Evolutionary conservation across 2,113 vertebrate genomes (phyloP), one percentile per base, ranked within the genome.

Genomic region (Lepisosteus oculatus): DNA sequence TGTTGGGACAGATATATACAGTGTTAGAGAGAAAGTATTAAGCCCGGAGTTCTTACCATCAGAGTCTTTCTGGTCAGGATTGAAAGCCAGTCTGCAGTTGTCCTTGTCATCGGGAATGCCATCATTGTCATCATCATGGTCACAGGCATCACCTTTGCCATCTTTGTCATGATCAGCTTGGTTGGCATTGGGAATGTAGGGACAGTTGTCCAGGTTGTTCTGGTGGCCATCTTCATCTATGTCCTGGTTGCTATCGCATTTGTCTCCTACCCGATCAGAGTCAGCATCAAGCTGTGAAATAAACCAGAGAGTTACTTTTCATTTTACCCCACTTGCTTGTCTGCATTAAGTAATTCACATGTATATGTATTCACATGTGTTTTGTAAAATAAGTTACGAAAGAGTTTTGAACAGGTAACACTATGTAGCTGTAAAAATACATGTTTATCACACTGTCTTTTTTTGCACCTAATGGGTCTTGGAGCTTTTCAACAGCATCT

Each of bases 91-190:
- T 74, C 97, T 87, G 76, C 97, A 99, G 84, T 99, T 99, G 80
- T 99, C 97, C 84, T 91, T 97, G 15, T 99, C 95, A 74, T 99
- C 97, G n/a, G 97, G 96, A 72, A 99, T 88, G 44, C 96, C 97
- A 2, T 99, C 97, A 3, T 99, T 98, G 84, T 99, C 97, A n/a
- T 99, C 97, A n/a, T 99, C 97, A 0, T 97, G 94, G 86, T 99
- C 97, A 55, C 97, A 99, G 76, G 94, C 97, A 6, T 99, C 97
- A 44, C 97, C 97, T 86, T 97, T 98, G 79, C 97, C 97, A 29
- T 99, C 97, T 74, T 99, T 98, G 78, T 99, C 97, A 0, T 99
- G 97, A 81, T 99, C 97, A 1, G 89, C 97, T 86, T 99, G 97
- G 88, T 99, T 99, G 71, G 97, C 92, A 41, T 99, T 99, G 44